Base-by-base conservation (phyloP, 1,140 invertebrate genomes). In the Halyomorpha halys region DNA sequence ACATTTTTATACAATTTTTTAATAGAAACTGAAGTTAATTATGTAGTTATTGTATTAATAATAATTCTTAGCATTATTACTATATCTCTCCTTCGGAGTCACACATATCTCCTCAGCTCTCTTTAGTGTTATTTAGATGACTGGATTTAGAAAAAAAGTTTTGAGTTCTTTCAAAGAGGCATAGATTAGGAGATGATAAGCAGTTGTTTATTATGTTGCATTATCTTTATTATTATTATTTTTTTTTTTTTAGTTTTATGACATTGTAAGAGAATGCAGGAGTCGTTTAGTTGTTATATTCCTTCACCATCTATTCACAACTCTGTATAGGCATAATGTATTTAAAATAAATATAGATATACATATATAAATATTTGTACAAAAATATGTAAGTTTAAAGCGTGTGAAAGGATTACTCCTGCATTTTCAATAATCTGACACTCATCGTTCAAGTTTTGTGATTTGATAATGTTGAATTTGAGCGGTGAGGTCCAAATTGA, bases 21-120 rank as follows among this genome's bases (percentile, higher is more conserved):
- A 34, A 27, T 59, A 59, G 54, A n/a, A 59, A 59, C 30, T 34
- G 30, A 34, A 59, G 19, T 34, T 34, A 27, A 59, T 59, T 27
- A 59, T 59, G 27, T 27, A 59, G 30, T 27, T 27, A 27, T 21
- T 59, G 30, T 59, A 59, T 59, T 27, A 27, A 59, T 59, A 27
- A 21, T 27, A 59, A 59, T 49, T 49, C n/a, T n/a, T 59, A 59
- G 15, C 23, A 59, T 27, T 27, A 59, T 59, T 59, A 59, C 54
- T 23, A 59, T 23, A 23, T n/a, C 21, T n/a, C 54, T 25, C 54
- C 25, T 59, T 27, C 8, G 54, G 54, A 59, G 54, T 34, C 13
- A 59, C 54, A 59, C 54, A 59, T 59, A 59, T 59, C 54, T 59
- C 30, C 54, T 23, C 30, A 21, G 54, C 54, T 59, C 54, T 59